phyloP scores from a whole-genome alignment of 2,113 vertebrate genomes.

The Sorex araneus region DNA sequence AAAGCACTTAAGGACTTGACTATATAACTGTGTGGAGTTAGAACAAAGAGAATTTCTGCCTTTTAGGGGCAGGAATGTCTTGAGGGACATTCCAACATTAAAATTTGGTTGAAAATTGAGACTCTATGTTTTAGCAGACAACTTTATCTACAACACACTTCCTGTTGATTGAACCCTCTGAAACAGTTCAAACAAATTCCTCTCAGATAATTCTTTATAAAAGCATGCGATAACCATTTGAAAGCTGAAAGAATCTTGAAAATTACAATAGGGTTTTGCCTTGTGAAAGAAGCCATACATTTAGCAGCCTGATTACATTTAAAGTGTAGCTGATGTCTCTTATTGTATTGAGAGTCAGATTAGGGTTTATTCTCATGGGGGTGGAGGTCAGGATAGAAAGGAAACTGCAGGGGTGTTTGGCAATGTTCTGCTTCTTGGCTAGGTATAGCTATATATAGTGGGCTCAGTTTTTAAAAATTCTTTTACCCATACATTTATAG shows the following conservation, averaged over 20 bases:
- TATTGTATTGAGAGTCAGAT: neutral
- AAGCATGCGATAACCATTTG: conserved; percentile 44
- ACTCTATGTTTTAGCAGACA: conserved; percentile 70
- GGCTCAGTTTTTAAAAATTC: conserved; percentile 24
- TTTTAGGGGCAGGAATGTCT: conserved; percentile 73
- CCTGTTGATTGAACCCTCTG: conserved; percentile 68
- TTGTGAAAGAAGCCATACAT: conserved; percentile 20
- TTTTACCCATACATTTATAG: neutral
- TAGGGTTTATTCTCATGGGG: accelerated
- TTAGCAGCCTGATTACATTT: neutral
- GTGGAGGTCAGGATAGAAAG: neutral
- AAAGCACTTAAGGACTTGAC: conserved; percentile 56
- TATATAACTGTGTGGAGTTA: conserved; percentile 28
- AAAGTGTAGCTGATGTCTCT: neutral
- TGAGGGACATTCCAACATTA: conserved; percentile 63
- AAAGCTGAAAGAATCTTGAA: conserved; percentile 71
- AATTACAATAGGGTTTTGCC: conserved; percentile 47
- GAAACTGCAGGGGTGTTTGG: neutral
- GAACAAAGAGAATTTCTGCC: conserved; percentile 48
- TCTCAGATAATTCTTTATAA: conserved; percentile 68
- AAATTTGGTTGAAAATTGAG: conserved; percentile 58
- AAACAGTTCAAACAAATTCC: conserved; percentile 73
- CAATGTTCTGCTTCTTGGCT: neutral
- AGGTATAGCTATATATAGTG: neutral
- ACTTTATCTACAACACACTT: conserved; percentile 75